phyloP scores from a whole-genome alignment of 2,113 vertebrate species.

The Deroptyus accipitrinus region DNA sequence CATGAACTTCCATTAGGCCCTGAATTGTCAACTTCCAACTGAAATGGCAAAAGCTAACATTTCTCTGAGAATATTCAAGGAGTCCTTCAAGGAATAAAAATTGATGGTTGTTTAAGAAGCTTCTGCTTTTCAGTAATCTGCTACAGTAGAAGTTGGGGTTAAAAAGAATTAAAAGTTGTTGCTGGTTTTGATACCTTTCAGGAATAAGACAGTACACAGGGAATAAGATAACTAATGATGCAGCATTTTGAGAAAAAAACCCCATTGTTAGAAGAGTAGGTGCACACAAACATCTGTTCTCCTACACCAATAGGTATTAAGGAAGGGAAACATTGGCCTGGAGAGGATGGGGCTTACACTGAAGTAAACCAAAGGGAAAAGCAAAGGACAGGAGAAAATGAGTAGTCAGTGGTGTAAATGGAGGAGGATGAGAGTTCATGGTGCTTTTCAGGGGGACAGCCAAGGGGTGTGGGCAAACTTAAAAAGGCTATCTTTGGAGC shows the following conservation, averaged over 20 bases:
- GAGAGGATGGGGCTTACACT: not conserved
- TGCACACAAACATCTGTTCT: not conserved
- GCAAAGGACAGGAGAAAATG: not conserved
- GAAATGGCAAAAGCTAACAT: not conserved
- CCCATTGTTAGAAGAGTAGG: not conserved
- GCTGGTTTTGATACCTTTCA: not conserved
- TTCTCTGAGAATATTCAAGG: not conserved
- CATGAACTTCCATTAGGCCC: not conserved
- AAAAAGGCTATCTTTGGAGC: not conserved
- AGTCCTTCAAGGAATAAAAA: not conserved
- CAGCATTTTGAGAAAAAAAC: not conserved
- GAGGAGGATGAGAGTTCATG: not conserved
- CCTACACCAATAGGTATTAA: not conserved
- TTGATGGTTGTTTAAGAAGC: not conserved
- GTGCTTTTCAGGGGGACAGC: not conserved
- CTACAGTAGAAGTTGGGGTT: not conserved
- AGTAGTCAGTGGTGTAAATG: fast-evolving
- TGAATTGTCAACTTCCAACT: not conserved
- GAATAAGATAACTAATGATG: not conserved
- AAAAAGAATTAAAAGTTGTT: not conserved
- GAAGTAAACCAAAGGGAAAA: not conserved
- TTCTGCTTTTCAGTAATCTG: not conserved
- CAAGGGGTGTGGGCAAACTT: not conserved
- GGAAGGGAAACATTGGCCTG: not conserved
- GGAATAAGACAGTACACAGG: not conserved